A percentile compares a stretch with the other conserved stretches of the same genome.
Conservation (phyloP, 2,888 invertebrate species). For the Drosophila paranaensis region DNA sequence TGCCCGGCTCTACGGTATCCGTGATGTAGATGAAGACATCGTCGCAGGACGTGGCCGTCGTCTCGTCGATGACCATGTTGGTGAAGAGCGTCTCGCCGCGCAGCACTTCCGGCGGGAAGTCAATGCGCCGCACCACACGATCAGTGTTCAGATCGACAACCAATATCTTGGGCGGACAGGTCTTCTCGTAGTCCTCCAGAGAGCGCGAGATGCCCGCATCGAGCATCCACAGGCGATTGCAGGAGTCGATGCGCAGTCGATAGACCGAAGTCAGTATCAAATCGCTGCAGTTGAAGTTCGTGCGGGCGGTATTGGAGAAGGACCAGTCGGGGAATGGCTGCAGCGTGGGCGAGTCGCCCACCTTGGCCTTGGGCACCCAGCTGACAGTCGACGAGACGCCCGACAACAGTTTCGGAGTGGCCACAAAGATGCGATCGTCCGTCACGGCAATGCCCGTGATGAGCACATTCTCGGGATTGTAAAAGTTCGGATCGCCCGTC, state of each 20-base stretch:
- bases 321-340: constrained; percentile 92
- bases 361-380: constrained; percentile 88
- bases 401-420: constrained; percentile 90
- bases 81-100: constrained; percentile 91
- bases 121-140: constrained; percentile 86
- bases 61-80: constrained; percentile 92
- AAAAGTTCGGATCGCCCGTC: constrained; percentile 85
- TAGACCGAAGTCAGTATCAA: constrained; percentile 92
- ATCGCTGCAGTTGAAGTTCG: constrained; percentile 90
- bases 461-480: constrained; percentile 89
- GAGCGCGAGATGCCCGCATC: constrained; percentile 89
- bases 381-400: constrained; percentile 92
- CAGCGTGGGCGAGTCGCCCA: constrained; percentile 89
- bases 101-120: constrained; percentile 90
- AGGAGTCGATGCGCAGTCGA: constrained; percentile 90
- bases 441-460: constrained; percentile 91
- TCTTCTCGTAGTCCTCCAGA: constrained; percentile 87
- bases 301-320: constrained; percentile 90
- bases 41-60: constrained; percentile 89
- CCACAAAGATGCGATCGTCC: constrained; percentile 90
- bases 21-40: constrained; percentile 92
- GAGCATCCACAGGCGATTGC: constrained; percentile 92
- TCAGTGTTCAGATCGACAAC: constrained; percentile 92
- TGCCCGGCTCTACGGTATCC: constrained; percentile 93
- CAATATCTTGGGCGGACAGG: constrained; percentile 92